Conservation (phyloP, 2,113 vertebrate species). For the Cisticola juncidis region DNA sequence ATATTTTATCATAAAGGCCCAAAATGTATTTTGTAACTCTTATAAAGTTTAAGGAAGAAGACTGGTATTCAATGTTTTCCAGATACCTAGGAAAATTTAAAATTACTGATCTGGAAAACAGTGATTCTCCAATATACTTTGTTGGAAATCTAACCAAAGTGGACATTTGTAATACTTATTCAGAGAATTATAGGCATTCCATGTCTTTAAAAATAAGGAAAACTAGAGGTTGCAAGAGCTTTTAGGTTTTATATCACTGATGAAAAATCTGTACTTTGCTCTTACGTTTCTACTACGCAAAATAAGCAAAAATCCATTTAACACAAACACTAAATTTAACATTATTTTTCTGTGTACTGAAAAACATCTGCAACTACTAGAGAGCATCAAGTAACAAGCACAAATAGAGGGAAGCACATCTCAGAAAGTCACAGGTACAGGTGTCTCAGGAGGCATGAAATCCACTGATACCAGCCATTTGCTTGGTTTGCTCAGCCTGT, state of each 20-base stretch:
- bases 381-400: not conserved
- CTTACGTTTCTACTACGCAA: not conserved
- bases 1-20: not conserved
- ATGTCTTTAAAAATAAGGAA: not conserved
- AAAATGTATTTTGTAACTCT: not conserved
- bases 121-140: not conserved
- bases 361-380: not conserved
- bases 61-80: not conserved
- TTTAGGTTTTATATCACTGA: not conserved
- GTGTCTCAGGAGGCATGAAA: not conserved
- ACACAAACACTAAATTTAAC: not conserved
- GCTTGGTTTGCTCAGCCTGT: not conserved
- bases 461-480: not conserved
- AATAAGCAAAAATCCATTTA: not conserved
- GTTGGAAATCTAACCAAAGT: not conserved
- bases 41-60: not conserved
- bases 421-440: not conserved
- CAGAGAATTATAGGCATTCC: not conserved
- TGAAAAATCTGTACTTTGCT: not conserved
- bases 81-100: not conserved
- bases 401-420: not conserved
- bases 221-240: not conserved
- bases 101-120: not conserved
- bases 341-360: not conserved
- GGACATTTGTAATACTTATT: not conserved